These are phyloP conservation scores for Phaonia tiefii DNA, from an alignment of 2,888 invertebrate genomes.

Conservation along the genomic window DNA sequence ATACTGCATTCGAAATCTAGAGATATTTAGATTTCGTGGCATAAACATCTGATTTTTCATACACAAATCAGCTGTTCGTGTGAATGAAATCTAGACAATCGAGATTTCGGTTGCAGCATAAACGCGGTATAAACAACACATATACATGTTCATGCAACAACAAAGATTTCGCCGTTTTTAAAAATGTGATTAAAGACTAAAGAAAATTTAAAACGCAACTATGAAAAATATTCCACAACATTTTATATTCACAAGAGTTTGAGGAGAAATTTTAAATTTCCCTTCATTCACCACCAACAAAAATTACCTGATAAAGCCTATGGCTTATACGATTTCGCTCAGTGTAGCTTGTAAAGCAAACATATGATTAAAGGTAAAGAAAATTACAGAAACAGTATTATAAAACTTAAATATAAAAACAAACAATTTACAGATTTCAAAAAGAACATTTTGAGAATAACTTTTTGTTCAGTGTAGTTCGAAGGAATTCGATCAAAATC, in stretches of 20 bases:
- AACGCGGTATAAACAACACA: too few relatives aligned
- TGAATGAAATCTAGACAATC: too few relatives aligned
- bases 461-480: too few relatives aligned
- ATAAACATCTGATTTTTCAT: too few relatives aligned
- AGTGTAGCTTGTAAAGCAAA: constrained; percentile 33
- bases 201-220: neutral
- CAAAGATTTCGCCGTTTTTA: neutral
- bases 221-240: neutral
- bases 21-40: too few relatives aligned
- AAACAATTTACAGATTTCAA: too few relatives aligned
- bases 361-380: constrained; percentile 34
- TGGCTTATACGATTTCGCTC: constrained; percentile 15
- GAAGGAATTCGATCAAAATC: too few relatives aligned
- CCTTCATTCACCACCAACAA: neutral
- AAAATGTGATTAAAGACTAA: too few relatives aligned
- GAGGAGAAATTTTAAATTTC: neutral
- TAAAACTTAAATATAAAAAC: neutral
- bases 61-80: too few relatives aligned
- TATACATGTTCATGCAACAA: neutral
- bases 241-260: neutral
- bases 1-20: too few relatives aligned
- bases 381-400: neutral
- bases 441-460: too few relatives aligned
- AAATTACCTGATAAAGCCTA: neutral
- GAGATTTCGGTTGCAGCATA: too few relatives aligned